phyloP scores from a whole-genome alignment of 2,797 vertebrate genomes.

The Otolemur crassicaudatus region DNA sequence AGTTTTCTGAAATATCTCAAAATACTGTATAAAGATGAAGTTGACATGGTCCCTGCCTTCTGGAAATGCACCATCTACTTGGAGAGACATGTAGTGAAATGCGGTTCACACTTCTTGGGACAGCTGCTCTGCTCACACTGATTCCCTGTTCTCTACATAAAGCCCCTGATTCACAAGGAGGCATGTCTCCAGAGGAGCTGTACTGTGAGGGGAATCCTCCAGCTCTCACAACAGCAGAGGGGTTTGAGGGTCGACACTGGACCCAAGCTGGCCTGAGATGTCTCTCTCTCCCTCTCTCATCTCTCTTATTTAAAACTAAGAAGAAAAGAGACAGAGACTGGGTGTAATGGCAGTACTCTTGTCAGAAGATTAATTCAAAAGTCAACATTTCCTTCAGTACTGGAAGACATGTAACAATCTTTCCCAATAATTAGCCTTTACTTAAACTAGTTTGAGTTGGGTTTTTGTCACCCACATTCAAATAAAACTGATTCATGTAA shows the following conservation, averaged over 20 bases:
- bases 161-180: neutral
- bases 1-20: constrained; percentile 6
- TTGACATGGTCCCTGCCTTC: neutral
- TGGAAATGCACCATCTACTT: neutral
- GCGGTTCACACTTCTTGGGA: neutral
- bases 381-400: neutral
- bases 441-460: neutral
- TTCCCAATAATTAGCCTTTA: neutral
- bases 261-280: neutral
- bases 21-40: neutral
- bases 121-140: neutral
- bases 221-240: neutral
- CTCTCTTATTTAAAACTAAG: constrained; percentile 14
- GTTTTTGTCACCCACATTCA: neutral
- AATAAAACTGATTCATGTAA: neutral
- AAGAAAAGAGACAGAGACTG: neutral
- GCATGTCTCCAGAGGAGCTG: neutral
- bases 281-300: neutral
- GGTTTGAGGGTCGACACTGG: neutral
- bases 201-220: neutral
- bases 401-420: neutral
- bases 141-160: neutral
- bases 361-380: neutral
- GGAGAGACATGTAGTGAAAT: neutral
- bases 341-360: neutral